Evolutionary conservation across 2,888 invertebrate species (phyloP), one percentile per base, ranked within the genome.

Genomic region (Drosophila nr. perissopoda): DNA sequence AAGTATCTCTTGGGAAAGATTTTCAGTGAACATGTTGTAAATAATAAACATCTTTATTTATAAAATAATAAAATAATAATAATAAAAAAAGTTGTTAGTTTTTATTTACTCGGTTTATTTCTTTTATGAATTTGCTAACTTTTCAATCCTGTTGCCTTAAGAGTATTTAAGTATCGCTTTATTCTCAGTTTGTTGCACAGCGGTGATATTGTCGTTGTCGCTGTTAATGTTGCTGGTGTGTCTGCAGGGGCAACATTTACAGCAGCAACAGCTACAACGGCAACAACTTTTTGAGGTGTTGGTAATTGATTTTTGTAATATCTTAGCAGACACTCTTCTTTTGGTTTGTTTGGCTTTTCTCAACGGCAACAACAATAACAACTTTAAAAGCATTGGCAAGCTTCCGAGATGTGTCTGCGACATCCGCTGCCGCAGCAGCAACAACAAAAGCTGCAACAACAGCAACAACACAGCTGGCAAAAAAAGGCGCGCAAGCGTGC

Each of bases 291-390:
- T 86, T 88, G 89, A 88, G 88, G 88, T 88, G 88, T 88, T 89
- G 89, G 88, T 88, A 88, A 88, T 89, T 88, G 88, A 88, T 88
- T 88, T 88, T 88, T 87, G 88, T 88, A 87, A 89, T 88, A 79
- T 88, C 81, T 89, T 77, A 57, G 83, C 88, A 78, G 79, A 88
- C 82, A 90, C 88, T 88, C 76, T 70, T 71, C 73, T 34, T 79
- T 63, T 63, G n/a, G 60, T 60, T 71, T 86, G 83, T 83, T 83
- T 82, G 77, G 42, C 85, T 83, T 74, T 85, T 82, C 74, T 76
- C 60, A 73, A 61, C 63, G 72, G 36, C 82, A 82, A 40, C 81
- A 74, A 60, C 54, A 60, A 40, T 46, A 53, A 25, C 58, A 74
- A 56, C 81, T 71, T 49, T 82, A 74, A 52, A 69, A 75, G 61